These are phyloP conservation scores for Diabrotica balteata DNA, from an alignment of 2,888 invertebrate species.

Conservation along the genomic window DNA sequence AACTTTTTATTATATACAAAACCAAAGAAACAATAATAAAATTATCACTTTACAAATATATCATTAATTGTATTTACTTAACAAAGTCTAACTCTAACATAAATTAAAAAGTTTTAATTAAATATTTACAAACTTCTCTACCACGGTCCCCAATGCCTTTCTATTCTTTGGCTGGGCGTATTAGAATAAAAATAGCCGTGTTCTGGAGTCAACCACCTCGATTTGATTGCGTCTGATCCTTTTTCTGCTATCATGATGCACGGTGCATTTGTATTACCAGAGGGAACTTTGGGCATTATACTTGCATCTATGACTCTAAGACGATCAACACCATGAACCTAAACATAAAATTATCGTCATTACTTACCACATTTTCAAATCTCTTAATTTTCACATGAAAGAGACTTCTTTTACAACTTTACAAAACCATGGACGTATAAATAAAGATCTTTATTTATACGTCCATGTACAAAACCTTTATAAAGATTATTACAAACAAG, in stretches of 20 bases:
- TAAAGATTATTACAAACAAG: too few species aligned
- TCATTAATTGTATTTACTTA: not conserved
- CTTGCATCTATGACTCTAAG: conserved; percentile 75
- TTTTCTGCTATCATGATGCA: conserved; percentile 74
- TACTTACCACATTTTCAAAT: too few species aligned
- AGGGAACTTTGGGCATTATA: conserved; percentile 71
- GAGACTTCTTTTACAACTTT: too few species aligned
- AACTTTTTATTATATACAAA: too few species aligned
- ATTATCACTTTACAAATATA: too few species aligned
- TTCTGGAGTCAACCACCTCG: conserved; percentile 64
- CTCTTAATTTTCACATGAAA: too few species aligned
- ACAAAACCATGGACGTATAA: too few species aligned
- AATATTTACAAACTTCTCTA: conserved; percentile 30
- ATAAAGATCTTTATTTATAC: too few species aligned
- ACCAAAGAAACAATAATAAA: too few species aligned
- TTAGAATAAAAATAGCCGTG: conserved; percentile 56
- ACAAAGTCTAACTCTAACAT: conserved; percentile 2
- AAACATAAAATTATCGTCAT: conserved; percentile 28
- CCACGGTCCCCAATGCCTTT: conserved; percentile 54
- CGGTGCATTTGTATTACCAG: conserved; percentile 76
- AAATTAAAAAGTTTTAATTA: conserved; percentile 19
- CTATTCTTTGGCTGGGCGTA: conserved; percentile 52
- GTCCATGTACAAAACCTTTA: too few species aligned
- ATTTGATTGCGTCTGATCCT: conserved; percentile 71
- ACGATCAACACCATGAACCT: conserved; percentile 71